Conservation (phyloP, 2,113 vertebrate species). For the Otocyon megalotis region DNA sequence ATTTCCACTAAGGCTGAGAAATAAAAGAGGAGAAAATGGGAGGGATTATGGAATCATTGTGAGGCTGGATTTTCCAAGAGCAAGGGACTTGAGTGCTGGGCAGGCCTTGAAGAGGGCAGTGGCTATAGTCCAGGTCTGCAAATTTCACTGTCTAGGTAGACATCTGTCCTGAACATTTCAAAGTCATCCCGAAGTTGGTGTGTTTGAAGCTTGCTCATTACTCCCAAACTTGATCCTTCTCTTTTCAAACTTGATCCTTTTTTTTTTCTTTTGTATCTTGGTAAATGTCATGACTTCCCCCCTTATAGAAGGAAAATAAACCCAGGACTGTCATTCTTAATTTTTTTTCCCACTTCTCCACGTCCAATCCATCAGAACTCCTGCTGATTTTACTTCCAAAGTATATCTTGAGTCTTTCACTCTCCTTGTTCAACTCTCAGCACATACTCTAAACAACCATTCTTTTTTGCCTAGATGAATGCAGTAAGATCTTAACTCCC, state of each 20-base stretch:
- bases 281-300: neutral
- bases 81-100: neutral
- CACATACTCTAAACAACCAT: neutral
- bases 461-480: neutral
- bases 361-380: neutral
- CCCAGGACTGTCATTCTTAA: neutral
- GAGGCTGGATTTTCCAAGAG: neutral
- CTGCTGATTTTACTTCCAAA: neutral
- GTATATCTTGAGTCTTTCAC: neutral
- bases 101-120: neutral
- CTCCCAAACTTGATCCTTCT: neutral
- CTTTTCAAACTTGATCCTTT: neutral
- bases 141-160: neutral
- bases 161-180: neutral
- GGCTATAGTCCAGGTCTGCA: neutral
- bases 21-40: neutral
- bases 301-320: neutral
- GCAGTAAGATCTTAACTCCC: neutral
- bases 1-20: neutral
- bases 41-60: neutral
- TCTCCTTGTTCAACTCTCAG: neutral
- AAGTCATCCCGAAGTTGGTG: neutral
- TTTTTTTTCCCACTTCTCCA: neutral
- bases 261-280: neutral
- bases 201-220: neutral